Conservation (phyloP, 2,113 vertebrate species). For the Dissostichus mawsoni region DNA sequence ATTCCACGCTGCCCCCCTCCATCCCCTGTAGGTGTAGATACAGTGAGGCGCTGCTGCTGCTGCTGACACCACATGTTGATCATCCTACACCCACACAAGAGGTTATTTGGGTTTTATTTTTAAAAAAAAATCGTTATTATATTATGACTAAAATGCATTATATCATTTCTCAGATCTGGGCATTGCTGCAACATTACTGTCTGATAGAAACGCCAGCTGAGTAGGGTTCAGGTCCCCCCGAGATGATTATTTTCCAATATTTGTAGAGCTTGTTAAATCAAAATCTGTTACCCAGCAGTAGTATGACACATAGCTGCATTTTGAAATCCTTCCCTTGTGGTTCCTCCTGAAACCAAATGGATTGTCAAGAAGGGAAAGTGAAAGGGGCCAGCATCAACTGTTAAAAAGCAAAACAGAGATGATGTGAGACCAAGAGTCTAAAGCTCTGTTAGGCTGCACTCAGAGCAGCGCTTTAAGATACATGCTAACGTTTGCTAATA, state of each 20-base stretch:
- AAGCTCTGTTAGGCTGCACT: background rate
- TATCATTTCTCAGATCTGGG: background rate
- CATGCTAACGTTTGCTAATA: background rate
- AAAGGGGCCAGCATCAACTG: conserved; percentile 42
- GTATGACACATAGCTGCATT: conserved; percentile 17
- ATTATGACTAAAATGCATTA: background rate
- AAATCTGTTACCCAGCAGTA: conserved; percentile 32
- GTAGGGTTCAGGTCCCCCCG: conserved; percentile 15
- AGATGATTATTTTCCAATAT: background rate
- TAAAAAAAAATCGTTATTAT: conserved; percentile 13
- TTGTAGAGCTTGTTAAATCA: conserved; percentile 17
- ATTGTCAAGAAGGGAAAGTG: conserved; percentile 15
- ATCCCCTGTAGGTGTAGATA: conserved; percentile 58
- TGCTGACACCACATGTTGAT: conserved; percentile 41
- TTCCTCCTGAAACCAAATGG: conserved; percentile 21
- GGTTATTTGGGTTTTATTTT: conserved; percentile 31
- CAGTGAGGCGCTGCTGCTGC: conserved; percentile 39
- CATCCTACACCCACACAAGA: conserved; percentile 33
- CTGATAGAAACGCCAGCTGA: background rate
- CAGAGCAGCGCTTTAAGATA: background rate
- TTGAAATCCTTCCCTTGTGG: conserved; percentile 5
- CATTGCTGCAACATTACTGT: conserved; percentile 1
- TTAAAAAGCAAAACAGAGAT: background rate
- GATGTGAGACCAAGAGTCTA: background rate
- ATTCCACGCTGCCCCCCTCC: conserved; percentile 55